Base-by-base conservation (phyloP, 2,797 vertebrate genomes). In the Alcedo atthis region DNA sequence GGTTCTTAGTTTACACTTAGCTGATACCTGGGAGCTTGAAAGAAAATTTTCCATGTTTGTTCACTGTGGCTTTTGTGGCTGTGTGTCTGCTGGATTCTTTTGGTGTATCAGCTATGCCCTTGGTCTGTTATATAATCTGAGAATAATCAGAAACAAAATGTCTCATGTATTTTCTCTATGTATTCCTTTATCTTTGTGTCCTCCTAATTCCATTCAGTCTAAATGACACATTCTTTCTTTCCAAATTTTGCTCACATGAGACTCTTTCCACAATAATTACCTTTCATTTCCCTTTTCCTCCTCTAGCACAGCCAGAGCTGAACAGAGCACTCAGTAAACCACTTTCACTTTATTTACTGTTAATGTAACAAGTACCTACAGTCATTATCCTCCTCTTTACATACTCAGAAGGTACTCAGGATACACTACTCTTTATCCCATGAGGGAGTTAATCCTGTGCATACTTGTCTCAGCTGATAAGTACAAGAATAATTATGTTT, bases 401-500 rank as follows among this genome's bases (percentile, higher is more conserved):
- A 1, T 0, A 20, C 24, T 57, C 5, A 2, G 46, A 17, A 59
- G 33, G 59, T 25, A 15, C 64, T 74, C 4, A 0, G 80, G 62
- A 25, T 14, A 17, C n/a, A 30, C 24, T 19, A 1, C 9, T 40
- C 16, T 9, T 11, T 55, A 63, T 55, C 76, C 69, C 3, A 1
- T 0, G 8, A 78, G 53, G 20, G 61, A 89, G 66, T 69, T 77
- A 87, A 79, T 54, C 59, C 40, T 33, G 33, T 63, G 77, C 26
- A 10, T 7, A n/a, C 61, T 42, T 58, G 61, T 69, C 57, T 83
- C 25, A 17, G 67, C 67, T 63, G 70, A 76, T 12, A 37, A 43
- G 46, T 81, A 42, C 73, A 28, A 25, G 63, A 55, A n/a, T 86
- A 69, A 80, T 87, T 88, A 26, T 12, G n/a, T 79, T 76, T 68